Evolutionary conservation across 2,888 invertebrate species (phyloP), one percentile per base, ranked within the genome.

Genomic region (Eristalinus aeneus): DNA sequence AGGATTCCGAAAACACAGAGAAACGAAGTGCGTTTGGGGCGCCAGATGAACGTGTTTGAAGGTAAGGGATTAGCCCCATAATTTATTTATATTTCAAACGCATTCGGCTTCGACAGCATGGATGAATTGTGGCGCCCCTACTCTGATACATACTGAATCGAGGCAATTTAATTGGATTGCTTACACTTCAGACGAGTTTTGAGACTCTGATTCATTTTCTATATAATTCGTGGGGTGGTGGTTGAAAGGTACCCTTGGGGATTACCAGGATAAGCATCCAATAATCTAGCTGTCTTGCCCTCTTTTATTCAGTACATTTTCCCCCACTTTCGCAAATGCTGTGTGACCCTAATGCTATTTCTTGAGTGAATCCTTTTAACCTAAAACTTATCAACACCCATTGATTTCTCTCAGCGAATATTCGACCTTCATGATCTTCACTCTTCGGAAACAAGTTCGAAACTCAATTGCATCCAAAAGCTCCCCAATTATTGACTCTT

Each of bases 31-130:
- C 16, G 8, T 2, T 6, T 16, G 8, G 46, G 16, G 32, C 9
- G 12, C n/a, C 16, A 11, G 6, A 34, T 32, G 27, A 34, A 34
- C 16, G 23, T 60, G 39, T 65, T 16, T 65, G 31, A 27, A 73
- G 63, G 53, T 74, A 58, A 56, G 53, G 68, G 67, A 61, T 76
- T 63, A 68, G 22, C 61, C 76, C 76, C 34, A 34, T 32, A 63
- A 63, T 72, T 63, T 22, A 54, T 46, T 56, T 63, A 54, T 63
- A 53, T 60, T 72, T 53, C 31, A 72, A 61, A 72, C 54, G 58
- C 61, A 61, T 61, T 61, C 53, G 9, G 53, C 58, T 11, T 36
- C 27, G 12, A 54, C 20, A 20, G 22, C 10, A 20, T 27, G 54
- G 2, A 20, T 16, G 16, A 6, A 20, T 20, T 16, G 53, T 53